Conservation (phyloP, 2,888 invertebrate species). For the Odontocerum albicorne region DNA sequence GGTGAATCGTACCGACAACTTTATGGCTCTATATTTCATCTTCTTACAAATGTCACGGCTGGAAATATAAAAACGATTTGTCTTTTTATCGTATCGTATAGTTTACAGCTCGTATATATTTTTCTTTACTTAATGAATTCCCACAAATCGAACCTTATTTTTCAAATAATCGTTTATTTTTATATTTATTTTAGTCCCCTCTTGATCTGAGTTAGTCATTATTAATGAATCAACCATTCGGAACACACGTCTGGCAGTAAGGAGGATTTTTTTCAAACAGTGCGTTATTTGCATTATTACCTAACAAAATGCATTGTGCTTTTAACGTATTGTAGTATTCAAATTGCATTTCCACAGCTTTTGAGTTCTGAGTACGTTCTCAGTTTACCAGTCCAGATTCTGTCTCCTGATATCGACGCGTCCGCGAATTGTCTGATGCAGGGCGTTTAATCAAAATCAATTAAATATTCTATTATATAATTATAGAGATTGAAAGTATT, state of each 20-base stretch:
- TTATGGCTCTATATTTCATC: conserved; percentile 8
- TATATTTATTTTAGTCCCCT: too few relatives aligned
- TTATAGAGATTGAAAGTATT: too few relatives aligned
- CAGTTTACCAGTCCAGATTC: conserved; percentile 21
- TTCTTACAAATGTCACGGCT: conserved; percentile 3
- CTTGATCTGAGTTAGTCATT: too few relatives aligned
- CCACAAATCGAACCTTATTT: too few relatives aligned
- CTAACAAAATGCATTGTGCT: conserved; percentile 11
- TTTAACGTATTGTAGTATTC: conserved; percentile 21
- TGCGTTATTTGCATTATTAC: conserved; percentile 16
- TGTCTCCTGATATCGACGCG: conserved; percentile 19
- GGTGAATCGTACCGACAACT: conserved; percentile 7
- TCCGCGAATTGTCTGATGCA: conserved; percentile 14
- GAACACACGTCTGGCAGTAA: neutral
- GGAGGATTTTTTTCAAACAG: conserved; percentile 5
- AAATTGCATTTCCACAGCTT: conserved; percentile 24
- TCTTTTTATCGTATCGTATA: conserved; percentile 3
- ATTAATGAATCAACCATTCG: conserved; percentile 4
- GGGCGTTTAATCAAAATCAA: too few relatives aligned
- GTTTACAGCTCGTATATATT: too few relatives aligned
- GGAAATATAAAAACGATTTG: neutral
- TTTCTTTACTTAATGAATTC: too few relatives aligned
- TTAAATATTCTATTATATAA: too few relatives aligned
- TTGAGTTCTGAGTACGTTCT: too few relatives aligned
- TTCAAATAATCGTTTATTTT: too few relatives aligned